Evolutionary conservation across 1,140 invertebrate genomes (phyloP), one percentile per base, ranked within the genome.

Genomic region (Macrosteles quadrilineatus): DNA sequence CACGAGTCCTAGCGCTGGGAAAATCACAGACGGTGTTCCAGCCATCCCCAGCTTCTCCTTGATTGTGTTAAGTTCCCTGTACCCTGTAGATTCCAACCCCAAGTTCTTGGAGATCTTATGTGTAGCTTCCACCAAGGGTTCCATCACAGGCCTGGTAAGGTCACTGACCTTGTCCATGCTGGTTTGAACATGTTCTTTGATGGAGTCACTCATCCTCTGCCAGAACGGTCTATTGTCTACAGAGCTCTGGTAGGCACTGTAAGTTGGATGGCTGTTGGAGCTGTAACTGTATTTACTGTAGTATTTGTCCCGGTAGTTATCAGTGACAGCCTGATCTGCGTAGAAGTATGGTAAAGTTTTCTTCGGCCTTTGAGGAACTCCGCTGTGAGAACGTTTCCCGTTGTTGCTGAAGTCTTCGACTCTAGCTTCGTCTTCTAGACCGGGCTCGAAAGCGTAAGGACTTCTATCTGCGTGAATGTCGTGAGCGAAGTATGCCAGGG

Each of bases 91-190:
- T 1, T 86, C 84, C 1, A 91, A 80, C 2, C 91, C 91, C 9
- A 91, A 79, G 77, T 91, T 92, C 67, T 90, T 83, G 1, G 88
- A 88, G 64, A 91, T 91, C 79, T 91, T 91, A 1, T 91, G 88
- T 0, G 90, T 90, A 0, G 90, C 90, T 79, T 92, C 90, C 0
- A 91, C 85, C 1, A 92, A 70, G 1, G 90, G 90, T 68, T 90
- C 88, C 12, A 91, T 82, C 0, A 91, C 89, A 0, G 90, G 89
- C 45, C 87, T 82, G 0, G 90, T 88, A 0, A 91, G 77, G 72
- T 88, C 86, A 17, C 88, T 86, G 45, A 92, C 85, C 23, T 85
- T 87, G 73, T 90, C 85, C 31, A 90, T 87, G 0, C 90, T 86
- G 40, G 80, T 88, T 68, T 89, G 86, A 12, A 92, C 83, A 50